Conservation (phyloP, 2,797 vertebrate species). For the Rhinella marina region DNA sequence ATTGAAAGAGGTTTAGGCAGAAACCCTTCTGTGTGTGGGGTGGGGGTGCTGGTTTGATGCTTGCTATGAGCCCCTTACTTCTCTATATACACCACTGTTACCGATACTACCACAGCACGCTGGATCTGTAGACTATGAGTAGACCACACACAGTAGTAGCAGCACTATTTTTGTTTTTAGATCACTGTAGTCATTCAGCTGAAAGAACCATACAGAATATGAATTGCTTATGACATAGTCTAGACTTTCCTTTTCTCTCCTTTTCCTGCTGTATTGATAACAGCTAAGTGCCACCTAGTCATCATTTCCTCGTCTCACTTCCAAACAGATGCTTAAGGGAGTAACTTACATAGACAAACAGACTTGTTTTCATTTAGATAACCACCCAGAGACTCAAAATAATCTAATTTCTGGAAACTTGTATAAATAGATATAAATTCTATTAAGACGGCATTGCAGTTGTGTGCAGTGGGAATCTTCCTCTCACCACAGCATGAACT, state of each 20-base stretch:
- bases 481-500: constrained; percentile 53
- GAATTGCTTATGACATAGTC: constrained; percentile 29
- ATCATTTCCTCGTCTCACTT: constrained; percentile 25
- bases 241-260: constrained; percentile 4
- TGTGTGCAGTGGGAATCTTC: constrained; percentile 42
- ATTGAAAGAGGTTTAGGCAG: no score
- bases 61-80: no score
- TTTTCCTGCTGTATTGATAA: constrained; percentile 29
- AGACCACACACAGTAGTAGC: no score
- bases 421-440: constrained; percentile 56
- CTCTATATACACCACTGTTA: no score
- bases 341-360: constrained; percentile 49
- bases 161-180: no score
- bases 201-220: neutral
- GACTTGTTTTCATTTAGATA: constrained; percentile 57
- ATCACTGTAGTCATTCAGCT: neutral
- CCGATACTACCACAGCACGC: no score
- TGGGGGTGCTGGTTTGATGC: no score
- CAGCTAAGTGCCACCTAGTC: constrained; percentile 47
- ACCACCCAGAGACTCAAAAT: constrained; percentile 44
- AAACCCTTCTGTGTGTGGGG: no score
- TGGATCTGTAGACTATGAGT: no score
- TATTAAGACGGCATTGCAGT: constrained; percentile 42
- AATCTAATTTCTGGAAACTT: constrained; percentile 43
- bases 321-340: constrained; percentile 49